Percentiles rank a stretch among this genome's conserved stretches.
phyloP scores from a whole-genome alignment of 2,888 invertebrate species.

The Tipula helvola region DNA sequence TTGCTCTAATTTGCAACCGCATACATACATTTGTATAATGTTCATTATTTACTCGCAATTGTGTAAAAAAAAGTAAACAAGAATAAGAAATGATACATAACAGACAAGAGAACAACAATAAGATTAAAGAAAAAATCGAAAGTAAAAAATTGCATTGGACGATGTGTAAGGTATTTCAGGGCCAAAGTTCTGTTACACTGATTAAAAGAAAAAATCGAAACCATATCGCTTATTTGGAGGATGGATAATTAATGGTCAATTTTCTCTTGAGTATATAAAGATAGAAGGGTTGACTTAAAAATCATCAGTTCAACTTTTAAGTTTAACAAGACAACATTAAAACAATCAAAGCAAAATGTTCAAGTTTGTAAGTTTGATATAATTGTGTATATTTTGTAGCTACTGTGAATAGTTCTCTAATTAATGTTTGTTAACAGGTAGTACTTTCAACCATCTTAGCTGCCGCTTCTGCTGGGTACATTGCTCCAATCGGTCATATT shows the following conservation, averaged over 20 bases:
- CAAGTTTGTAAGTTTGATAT: conserved; percentile 31
- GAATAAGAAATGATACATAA: not conserved
- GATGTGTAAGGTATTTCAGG: not conserved
- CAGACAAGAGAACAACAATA: not conserved
- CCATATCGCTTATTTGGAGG: not conserved
- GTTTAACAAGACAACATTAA: not conserved
- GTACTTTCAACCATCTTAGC: conserved; percentile 49
- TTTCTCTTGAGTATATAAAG: not conserved
- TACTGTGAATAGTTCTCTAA: not conserved
- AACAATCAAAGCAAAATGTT: conserved; percentile 27
- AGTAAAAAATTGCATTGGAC: not conserved
- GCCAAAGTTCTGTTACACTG: not conserved
- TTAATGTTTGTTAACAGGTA: conserved; percentile 30
- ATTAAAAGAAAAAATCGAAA: not conserved
- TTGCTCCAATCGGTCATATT: not conserved
- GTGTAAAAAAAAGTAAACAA: not conserved
- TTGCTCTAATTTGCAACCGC: not conserved
- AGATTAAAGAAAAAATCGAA: not conserved
- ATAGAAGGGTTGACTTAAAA: not conserved
- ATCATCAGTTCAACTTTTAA: conserved; percentile 25
- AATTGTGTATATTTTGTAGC: not conserved
- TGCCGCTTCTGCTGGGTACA: conserved; percentile 26
- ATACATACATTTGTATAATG: not conserved
- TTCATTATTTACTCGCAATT: not conserved
- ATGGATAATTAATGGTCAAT: not conserved